Percentiles rank a stretch among this genome's conserved stretches.
Conservation (phyloP, 2,113 vertebrate species). For the Phalacrocorax pelagicus region DNA sequence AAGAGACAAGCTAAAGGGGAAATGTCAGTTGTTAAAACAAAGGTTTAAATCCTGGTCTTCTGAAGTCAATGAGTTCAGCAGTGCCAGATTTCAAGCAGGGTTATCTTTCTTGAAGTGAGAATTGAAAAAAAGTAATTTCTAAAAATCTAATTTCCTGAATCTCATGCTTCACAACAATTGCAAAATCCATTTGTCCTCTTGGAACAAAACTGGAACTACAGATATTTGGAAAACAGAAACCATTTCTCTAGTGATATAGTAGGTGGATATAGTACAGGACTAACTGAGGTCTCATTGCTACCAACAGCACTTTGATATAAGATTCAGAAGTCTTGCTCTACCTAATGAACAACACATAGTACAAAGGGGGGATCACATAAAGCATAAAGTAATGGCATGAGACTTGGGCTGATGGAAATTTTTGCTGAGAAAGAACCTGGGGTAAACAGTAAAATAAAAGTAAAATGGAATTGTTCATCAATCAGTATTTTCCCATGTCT, state of each 20-base stretch:
- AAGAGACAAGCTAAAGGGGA: not conserved
- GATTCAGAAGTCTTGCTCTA: not conserved
- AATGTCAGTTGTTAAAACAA: not conserved
- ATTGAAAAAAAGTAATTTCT: not conserved
- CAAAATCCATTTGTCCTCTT: not conserved
- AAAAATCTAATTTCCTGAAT: not conserved
- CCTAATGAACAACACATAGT: not conserved
- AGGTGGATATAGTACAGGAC: not conserved
- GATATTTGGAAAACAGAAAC: not conserved
- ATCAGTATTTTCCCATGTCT: not conserved
- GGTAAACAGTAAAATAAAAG: not conserved
- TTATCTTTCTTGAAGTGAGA: not conserved
- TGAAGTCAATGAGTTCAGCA: not conserved
- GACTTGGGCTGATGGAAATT: not conserved
- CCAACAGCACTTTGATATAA: not conserved
- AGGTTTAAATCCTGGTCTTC: not conserved
- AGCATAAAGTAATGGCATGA: not conserved
- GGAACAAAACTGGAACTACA: not conserved
- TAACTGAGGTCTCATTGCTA: not conserved
- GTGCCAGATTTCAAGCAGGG: not conserved
- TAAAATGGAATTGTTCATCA: not conserved
- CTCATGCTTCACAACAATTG: not conserved
- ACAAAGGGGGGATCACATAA: accelerated
- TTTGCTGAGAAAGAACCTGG: not conserved
- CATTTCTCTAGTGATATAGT: not conserved